Evolutionary conservation across 2,113 vertebrate genomes (phyloP), one percentile per base, ranked within the genome.

Genomic region (Hyaena hyaena): DNA sequence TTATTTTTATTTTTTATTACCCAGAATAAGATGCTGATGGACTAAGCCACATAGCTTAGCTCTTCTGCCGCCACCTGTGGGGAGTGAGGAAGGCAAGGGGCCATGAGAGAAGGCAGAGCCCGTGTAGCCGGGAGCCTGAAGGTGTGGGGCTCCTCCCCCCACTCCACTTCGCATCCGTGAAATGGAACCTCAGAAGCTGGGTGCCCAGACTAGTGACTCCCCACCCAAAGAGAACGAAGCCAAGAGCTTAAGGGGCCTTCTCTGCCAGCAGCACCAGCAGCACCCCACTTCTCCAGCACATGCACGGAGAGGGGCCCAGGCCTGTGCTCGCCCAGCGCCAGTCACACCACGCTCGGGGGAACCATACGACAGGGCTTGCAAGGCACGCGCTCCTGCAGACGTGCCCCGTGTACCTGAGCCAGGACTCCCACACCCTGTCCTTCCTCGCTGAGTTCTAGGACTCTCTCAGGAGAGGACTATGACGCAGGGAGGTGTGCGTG

Each of bases 1-100:
- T 99, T 99, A 99, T 99, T 99, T 99, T 99, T 99, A 99, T 99
- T 99, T 99, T 99, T 99, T 99, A 99, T 99, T 99, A 99, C 99
- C 99, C 99, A 99, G 99, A 99, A 99, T 99, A 99, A 99, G 99
- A 99, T 99, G 99, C 99, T 99, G 98, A 99, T 98, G 99, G 99
- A 99, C 99, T 99, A 99, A 99, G 99, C 99, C 99, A 98, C 99
- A 43, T 96, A 99, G 99, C 99, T 99, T 99, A 99, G 99, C 99
- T 99, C 99, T 98, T 98, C 98, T 98, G 99, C 99, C 98, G 99
- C 99, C 99, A 99, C 99, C 99, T 99, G 97, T 1, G 53, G 85
- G 82, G 6, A 58, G 68, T 14, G 55, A 97, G 66, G 50, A 84
- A 35, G 74, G 55, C 1, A 10, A 45, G 12, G 50, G 26, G 76